Evolutionary conservation across 1,140 invertebrate genomes (phyloP).

Genomic region (Drosophila erecta): DNA sequence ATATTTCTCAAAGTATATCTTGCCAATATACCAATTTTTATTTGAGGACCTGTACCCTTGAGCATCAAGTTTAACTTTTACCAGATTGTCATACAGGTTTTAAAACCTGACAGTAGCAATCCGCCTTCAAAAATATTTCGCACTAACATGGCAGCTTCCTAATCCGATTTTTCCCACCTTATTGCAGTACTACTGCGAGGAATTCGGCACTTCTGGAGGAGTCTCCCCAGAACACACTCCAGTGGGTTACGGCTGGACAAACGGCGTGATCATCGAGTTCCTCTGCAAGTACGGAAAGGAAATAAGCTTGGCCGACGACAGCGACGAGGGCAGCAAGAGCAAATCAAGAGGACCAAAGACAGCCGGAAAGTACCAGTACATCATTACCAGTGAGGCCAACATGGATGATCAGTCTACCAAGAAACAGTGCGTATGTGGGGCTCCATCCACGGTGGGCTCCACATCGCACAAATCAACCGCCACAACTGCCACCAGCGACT

Average conservation of each 20-base stretch:
- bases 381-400: slow-evolving; percentile 34
- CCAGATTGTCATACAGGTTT: neutral
- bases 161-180: neutral
- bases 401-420: slow-evolving; percentile 12
- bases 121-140: neutral
- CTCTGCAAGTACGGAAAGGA: slow-evolving; percentile 87
- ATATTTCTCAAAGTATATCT: no score
- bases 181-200: slow-evolving; percentile 90
- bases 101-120: neutral
- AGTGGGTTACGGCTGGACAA: slow-evolving; percentile 97
- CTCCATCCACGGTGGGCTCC: neutral
- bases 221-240: slow-evolving; percentile 95
- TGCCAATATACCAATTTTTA: no score
- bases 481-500: neutral
- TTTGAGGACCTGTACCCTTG: neutral
- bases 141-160: neutral
- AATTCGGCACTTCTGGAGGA: slow-evolving; percentile 89
- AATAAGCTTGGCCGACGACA: slow-evolving; percentile 48
- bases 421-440: neutral
- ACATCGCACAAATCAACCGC: neutral
- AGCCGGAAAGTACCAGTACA: neutral
- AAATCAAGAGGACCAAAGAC: neutral
- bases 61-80: neutral
- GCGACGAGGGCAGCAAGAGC: slow-evolving; percentile 10
- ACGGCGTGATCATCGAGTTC: slow-evolving; percentile 93